Evolutionary conservation across 2,797 vertebrate genomes (phyloP).

Genomic region (Salarias fasciatus): DNA sequence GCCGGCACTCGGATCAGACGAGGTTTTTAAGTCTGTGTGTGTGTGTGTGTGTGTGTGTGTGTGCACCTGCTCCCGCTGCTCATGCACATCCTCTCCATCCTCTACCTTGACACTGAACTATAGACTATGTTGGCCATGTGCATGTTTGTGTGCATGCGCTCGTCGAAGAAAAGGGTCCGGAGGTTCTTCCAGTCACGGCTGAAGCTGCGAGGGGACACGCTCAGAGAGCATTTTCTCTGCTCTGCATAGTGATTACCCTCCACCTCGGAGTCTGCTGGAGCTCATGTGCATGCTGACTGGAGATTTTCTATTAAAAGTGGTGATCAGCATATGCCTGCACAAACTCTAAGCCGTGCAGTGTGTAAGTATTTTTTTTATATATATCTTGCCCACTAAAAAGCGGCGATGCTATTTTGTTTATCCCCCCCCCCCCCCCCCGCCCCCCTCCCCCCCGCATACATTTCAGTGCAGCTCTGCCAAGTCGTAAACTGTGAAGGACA

Average conservation of each 20-base stretch:
- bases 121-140: constrained; percentile 49
- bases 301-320: constrained; percentile 43
- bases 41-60: constrained; percentile 40
- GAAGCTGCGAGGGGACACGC: constrained; percentile 40
- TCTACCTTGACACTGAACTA: constrained; percentile 62
- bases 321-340: constrained; percentile 34
- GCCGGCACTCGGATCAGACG: constrained; percentile 52
- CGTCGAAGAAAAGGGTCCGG: constrained; percentile 17
- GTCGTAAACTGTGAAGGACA: constrained; percentile 56
- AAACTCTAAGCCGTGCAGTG: constrained; percentile 10
- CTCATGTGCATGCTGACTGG: constrained; percentile 38
- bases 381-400: constrained; percentile 26
- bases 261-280: constrained; percentile 37
- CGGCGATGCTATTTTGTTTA: constrained; percentile 31
- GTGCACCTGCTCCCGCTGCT: constrained; percentile 22
- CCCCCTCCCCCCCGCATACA: constrained; percentile 16
- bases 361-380: constrained; percentile 18
- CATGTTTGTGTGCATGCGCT: constrained; percentile 1
- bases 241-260: constrained; percentile 60
- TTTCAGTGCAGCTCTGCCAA: constrained; percentile 34
- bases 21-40: constrained; percentile 33
- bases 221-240: constrained; percentile 50
- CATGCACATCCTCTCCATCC: constrained; percentile 43
- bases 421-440: no score
- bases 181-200: constrained; percentile 47